Percentiles rank a stretch among this genome's conserved stretches.
phyloP scores from a whole-genome alignment of 2,888 invertebrate species.

The Tenodera sinensis region DNA sequence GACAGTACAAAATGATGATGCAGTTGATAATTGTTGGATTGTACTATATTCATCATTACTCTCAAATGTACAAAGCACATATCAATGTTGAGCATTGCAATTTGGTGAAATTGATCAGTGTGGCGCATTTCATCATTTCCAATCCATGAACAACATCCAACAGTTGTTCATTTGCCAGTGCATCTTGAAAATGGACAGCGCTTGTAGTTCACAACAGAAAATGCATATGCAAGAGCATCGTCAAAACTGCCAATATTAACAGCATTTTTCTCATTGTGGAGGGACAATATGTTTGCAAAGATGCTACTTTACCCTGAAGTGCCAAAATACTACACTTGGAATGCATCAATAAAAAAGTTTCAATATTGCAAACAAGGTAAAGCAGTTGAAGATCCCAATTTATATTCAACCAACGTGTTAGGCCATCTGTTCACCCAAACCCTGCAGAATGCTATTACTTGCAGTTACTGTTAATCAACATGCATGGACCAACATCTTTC shows the following conservation, averaged over 20 bases:
- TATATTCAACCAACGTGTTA: constrained; percentile 21
- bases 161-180: constrained; percentile 36
- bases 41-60: constrained; percentile 13
- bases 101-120: constrained; percentile 32
- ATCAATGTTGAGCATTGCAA: constrained; percentile 7
- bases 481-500: constrained; percentile 36
- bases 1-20: too few relatives aligned
- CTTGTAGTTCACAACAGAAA: constrained; percentile 40
- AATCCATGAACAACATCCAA: constrained; percentile 38
- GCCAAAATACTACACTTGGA: constrained; percentile 32
- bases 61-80: background rate
- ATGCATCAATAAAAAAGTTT: background rate
- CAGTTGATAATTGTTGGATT: background rate
- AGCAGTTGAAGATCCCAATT: constrained; percentile 20
- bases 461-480: constrained; percentile 35
- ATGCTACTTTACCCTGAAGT: constrained; percentile 24
- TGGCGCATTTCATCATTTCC: constrained; percentile 39
- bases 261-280: constrained; percentile 34
- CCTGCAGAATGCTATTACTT: constrained; percentile 35
- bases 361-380: constrained; percentile 18
- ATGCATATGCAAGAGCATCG: constrained; percentile 36
- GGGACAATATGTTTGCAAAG: constrained; percentile 33
- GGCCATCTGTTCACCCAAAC: constrained; percentile 32
- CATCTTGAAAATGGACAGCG: constrained; percentile 38
- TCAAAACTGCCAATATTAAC: constrained; percentile 31